These are phyloP conservation scores for Microhierax caerulescens DNA, from an alignment of 2,797 vertebrate species.

Conservation along the genomic window DNA sequence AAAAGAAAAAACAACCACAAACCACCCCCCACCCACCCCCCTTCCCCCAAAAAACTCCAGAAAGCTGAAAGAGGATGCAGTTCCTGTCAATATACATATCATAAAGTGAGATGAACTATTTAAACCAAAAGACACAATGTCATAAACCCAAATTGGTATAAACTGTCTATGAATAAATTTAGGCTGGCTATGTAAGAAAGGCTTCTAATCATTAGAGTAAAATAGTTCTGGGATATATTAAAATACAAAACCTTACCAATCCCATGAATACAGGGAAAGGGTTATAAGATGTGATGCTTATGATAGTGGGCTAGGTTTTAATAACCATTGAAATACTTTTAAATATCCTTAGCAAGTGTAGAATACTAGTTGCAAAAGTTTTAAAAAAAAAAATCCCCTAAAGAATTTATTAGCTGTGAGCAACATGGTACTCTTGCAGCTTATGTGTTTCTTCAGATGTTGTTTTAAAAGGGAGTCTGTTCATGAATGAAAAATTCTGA, in stretches of 20 bases:
- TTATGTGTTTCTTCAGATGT: neutral
- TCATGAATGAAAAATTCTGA: too few relatives aligned
- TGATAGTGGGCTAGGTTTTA: neutral
- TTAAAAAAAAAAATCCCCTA: neutral
- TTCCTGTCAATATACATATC: neutral
- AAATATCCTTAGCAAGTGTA: neutral
- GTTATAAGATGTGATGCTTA: neutral
- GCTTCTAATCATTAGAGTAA: neutral
- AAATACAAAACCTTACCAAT: neutral
- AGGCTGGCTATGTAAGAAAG: neutral
- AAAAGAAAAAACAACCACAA: fast-evolving
- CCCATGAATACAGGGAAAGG: neutral
- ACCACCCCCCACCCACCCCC: too few relatives aligned
- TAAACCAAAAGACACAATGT: neutral
- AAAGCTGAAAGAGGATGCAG: neutral
- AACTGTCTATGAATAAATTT: neutral
- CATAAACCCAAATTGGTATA: neutral
- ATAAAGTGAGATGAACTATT: neutral
- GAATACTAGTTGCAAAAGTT: neutral
- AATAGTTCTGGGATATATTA: neutral
- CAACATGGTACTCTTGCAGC: fast-evolving
- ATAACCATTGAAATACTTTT: neutral
- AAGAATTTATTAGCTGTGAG: neutral
- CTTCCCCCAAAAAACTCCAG: too few relatives aligned
- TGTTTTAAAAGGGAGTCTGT: neutral